Conservation (phyloP, 2,888 invertebrate genomes). For the Danaus chrysippus region DNA sequence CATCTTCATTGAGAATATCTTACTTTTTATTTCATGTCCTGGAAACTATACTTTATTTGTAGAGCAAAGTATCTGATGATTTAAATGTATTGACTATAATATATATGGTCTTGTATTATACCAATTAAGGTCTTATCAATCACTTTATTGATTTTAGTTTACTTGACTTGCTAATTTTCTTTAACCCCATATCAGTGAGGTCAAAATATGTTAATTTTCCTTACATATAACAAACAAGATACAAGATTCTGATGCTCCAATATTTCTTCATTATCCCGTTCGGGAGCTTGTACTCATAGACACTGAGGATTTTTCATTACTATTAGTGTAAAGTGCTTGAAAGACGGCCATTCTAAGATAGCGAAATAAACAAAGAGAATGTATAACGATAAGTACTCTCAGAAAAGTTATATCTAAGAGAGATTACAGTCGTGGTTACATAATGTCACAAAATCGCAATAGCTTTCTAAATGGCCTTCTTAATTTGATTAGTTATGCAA, state of each 20-base stretch:
- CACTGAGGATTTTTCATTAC: too few relatives aligned
- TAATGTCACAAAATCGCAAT: slow-evolving; percentile 3
- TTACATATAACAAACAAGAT: slow-evolving; percentile 12
- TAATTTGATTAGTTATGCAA: slow-evolving; percentile 5
- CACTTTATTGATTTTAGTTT: background rate
- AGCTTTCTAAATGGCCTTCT: slow-evolving; percentile 1
- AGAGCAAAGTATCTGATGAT: too few relatives aligned
- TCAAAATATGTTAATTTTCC: slow-evolving; percentile 2
- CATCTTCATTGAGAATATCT: too few relatives aligned
- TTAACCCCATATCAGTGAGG: background rate
- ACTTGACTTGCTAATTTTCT: background rate
- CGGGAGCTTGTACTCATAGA: slow-evolving; percentile 34
- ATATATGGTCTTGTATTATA: background rate
- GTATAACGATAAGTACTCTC: slow-evolving; percentile 15
- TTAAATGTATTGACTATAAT: too few relatives aligned
- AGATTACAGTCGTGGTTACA: too few relatives aligned
- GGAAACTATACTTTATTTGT: too few relatives aligned
- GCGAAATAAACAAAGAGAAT: too few relatives aligned
- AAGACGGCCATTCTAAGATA: too few relatives aligned
- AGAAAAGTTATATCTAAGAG: slow-evolving; percentile 1
- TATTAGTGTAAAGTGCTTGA: too few relatives aligned
- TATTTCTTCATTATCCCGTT: slow-evolving; percentile 46
- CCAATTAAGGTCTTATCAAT: background rate
- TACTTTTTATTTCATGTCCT: too few relatives aligned
- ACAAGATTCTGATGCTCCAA: slow-evolving; percentile 25